These are phyloP conservation scores for Opisthograptis luteolata DNA, from an alignment of 2,888 invertebrate genomes.

Conservation along the genomic window DNA sequence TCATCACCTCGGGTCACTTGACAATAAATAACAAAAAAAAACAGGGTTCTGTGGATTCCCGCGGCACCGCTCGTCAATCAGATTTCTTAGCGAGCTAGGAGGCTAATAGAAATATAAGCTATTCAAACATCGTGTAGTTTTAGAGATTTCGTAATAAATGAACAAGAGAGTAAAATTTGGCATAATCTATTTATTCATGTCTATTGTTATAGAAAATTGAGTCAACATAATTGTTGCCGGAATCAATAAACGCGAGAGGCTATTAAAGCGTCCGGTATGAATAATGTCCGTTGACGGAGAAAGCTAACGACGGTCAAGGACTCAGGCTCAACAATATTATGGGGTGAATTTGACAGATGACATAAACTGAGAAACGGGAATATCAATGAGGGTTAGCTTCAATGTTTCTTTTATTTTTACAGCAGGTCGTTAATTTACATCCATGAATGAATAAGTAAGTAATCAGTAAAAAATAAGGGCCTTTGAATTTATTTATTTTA, in stretches of 20 bases:
- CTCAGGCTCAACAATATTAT: conserved; percentile 39
- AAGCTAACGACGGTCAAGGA: conserved; percentile 42
- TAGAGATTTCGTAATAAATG: too few relatives aligned
- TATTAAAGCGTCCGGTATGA: conserved; percentile 37
- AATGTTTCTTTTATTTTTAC: conserved; percentile 28
- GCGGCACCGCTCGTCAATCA: too few relatives aligned
- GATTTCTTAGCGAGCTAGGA: too few relatives aligned
- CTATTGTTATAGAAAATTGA: conserved; percentile 2
- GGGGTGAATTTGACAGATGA: conserved; percentile 42
- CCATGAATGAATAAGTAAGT: conserved; percentile 24
- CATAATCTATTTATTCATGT: too few relatives aligned
- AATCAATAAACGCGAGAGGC: conserved; percentile 38
- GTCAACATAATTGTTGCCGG: conserved; percentile 17
- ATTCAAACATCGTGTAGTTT: too few relatives aligned
- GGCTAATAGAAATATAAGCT: too few relatives aligned
- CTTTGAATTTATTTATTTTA: conserved; percentile 11
- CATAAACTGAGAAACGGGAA: conserved; percentile 40
- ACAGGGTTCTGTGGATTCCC: too few relatives aligned
- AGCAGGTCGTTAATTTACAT: conserved; percentile 19
- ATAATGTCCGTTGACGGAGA: conserved; percentile 35
- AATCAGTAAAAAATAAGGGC: conserved; percentile 8
- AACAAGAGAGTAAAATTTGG: too few relatives aligned
- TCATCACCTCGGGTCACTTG: too few relatives aligned
- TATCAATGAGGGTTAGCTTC: conserved; percentile 36
- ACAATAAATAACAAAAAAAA: not conserved